A percentile compares a stretch with the other conserved stretches of the same genome.
Conservation (phyloP, 2,888 invertebrate species). For the Acronicta leporina region DNA sequence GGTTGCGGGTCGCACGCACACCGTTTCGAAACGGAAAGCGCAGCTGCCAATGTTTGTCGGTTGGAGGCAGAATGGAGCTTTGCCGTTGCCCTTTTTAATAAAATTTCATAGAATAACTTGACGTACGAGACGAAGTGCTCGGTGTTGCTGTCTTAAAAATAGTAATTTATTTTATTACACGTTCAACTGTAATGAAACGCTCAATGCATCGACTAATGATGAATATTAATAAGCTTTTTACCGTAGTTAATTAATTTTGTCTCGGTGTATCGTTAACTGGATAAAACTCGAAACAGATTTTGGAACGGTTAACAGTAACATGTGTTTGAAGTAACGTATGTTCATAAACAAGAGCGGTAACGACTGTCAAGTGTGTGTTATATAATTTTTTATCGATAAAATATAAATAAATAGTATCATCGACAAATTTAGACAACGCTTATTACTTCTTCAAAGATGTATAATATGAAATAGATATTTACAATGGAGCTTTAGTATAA, state of each 20-base stretch:
- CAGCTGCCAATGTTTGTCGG: constrained; percentile 68
- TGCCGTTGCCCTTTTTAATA: constrained; percentile 71
- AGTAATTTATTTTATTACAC: neutral
- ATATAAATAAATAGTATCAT: too few relatives aligned
- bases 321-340: constrained; percentile 37
- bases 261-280: constrained; percentile 8
- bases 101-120: constrained; percentile 68
- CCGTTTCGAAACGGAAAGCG: constrained; percentile 67
- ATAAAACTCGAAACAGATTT: constrained; percentile 49
- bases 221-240: neutral
- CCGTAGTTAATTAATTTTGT: constrained; percentile 6
- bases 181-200: neutral
- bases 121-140: constrained; percentile 35
- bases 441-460: too few relatives aligned
- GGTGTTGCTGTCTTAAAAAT: constrained; percentile 23
- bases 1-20: constrained; percentile 57
- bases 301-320: constrained; percentile 40
- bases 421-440: too few relatives aligned
- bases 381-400: too few relatives aligned
- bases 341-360: constrained; percentile 36
- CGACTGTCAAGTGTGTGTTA: constrained; percentile 39
- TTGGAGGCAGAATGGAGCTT: constrained; percentile 53
- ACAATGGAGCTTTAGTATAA: constrained; percentile 20
- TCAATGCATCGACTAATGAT: neutral
- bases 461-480: neutral